These are phyloP conservation scores for Hippocampus zosterae DNA, from an alignment of 2,113 vertebrate species.

Conservation along the genomic window DNA sequence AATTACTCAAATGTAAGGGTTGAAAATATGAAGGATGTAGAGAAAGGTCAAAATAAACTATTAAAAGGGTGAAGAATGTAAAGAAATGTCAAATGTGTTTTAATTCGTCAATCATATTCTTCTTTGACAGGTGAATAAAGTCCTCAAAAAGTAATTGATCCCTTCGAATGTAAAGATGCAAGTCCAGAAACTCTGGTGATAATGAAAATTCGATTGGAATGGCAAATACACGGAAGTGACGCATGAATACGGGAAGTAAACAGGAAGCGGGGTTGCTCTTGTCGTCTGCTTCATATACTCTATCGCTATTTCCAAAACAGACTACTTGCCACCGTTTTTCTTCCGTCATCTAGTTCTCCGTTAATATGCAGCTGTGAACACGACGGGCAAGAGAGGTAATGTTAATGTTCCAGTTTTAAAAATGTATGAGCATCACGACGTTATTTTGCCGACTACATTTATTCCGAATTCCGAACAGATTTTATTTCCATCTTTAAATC, in stretches of 20 bases:
- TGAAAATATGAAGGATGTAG: too few species aligned
- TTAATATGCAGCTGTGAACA: constrained; percentile 37
- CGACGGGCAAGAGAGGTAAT: constrained; percentile 16
- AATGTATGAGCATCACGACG: neutral
- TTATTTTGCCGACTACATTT: neutral
- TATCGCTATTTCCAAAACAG: constrained; percentile 1
- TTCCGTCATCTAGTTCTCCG: neutral
- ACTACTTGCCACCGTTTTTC: neutral
- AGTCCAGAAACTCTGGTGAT: neutral
- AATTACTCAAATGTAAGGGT: too few species aligned
- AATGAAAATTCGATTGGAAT: neutral
- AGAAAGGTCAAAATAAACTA: neutral
- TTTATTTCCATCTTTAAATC: neutral
- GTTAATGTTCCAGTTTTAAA: neutral
- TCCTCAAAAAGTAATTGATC: neutral
- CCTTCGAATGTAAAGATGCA: neutral
- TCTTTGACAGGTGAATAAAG: neutral
- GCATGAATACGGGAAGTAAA: constrained; percentile 34
- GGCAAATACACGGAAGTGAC: constrained; percentile 41
- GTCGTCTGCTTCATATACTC: neutral
- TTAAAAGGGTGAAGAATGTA: neutral
- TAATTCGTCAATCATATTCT: neutral
- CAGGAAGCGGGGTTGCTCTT: constrained; percentile 7
- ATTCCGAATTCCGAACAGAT: neutral
- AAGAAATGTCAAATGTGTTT: neutral